phyloP scores from a whole-genome alignment of 2,888 invertebrate species.

The Galeopsomyia nigrocyanea region DNA sequence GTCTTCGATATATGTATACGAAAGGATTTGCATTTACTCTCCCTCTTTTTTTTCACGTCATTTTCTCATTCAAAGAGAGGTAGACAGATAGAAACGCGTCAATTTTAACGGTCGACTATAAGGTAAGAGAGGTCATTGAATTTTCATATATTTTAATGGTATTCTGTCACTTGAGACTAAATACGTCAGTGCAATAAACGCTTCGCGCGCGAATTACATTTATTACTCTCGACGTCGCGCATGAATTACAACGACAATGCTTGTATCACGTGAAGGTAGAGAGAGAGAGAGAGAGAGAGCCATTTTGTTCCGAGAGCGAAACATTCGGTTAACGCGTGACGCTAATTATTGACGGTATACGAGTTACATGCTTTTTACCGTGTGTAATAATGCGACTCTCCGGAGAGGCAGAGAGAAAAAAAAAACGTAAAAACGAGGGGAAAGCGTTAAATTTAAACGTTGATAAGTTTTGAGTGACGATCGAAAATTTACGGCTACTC shows the following conservation, averaged over 20 bases:
- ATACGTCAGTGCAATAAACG: conserved; percentile 15
- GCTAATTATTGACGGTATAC: not conserved
- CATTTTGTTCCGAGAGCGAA: too few relatives aligned
- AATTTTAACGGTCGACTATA: conserved; percentile 7
- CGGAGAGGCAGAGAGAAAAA: not conserved
- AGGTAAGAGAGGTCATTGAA: conserved; percentile 24
- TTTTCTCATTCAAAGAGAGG: conserved; percentile 33
- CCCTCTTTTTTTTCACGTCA: conserved; percentile 8
- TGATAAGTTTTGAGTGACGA: conserved; percentile 19
- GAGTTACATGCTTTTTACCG: conserved; percentile 10
- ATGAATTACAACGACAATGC: conserved; percentile 18
- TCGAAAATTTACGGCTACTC: not conserved
- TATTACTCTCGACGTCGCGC: conserved; percentile 12
- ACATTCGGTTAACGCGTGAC: too few relatives aligned
- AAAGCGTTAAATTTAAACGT: not conserved
- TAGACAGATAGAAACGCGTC: not conserved
- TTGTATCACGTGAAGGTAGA: too few relatives aligned
- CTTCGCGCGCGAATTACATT: conserved; percentile 9
- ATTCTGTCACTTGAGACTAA: conserved; percentile 30
- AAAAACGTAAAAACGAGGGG: not conserved
- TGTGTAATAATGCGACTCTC: conserved; percentile 9
- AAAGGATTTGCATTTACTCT: conserved; percentile 31
- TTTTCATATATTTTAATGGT: conserved; percentile 42
- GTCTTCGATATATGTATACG: conserved; percentile 42
- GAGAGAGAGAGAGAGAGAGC: too few relatives aligned